Conservation (phyloP, 2,888 invertebrate species). For the Megastigmus dorsalis region DNA sequence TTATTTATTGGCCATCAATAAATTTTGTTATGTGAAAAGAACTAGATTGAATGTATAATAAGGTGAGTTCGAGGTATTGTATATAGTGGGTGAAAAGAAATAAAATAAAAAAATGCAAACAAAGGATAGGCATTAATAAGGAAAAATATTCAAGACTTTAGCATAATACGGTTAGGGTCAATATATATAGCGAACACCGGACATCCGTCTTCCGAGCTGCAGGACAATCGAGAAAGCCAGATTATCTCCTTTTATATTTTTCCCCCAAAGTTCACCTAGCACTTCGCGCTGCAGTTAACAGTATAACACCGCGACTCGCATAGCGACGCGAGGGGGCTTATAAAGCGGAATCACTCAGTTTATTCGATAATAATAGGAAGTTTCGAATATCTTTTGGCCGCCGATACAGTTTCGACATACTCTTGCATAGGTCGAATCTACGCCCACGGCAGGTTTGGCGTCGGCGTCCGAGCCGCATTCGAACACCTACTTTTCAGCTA, state of each 20-base stretch:
- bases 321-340: neutral
- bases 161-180: slow-evolving; percentile 28
- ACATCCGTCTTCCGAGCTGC: slow-evolving; percentile 41
- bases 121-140: slow-evolving; percentile 13
- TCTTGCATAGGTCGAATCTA: slow-evolving; percentile 21
- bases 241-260: slow-evolving; percentile 12
- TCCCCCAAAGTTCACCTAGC: neutral
- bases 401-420: slow-evolving; percentile 47
- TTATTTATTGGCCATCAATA: neutral
- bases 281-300: neutral
- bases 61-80: too few relatives aligned
- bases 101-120: neutral
- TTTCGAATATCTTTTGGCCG: slow-evolving; percentile 6
- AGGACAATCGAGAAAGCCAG: slow-evolving; percentile 31
- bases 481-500: slow-evolving; percentile 52
- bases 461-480: slow-evolving; percentile 5
- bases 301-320: neutral
- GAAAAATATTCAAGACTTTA: slow-evolving; percentile 2
- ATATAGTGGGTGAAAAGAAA: too few relatives aligned
- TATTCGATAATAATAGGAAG: slow-evolving; percentile 20
- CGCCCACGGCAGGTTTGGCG: neutral
- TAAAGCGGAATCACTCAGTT: neutral
- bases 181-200: slow-evolving; percentile 45
- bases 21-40: neutral
- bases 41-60: too few relatives aligned